Evolutionary conservation across 2,888 invertebrate species (phyloP).

Genomic region (Merodon equestris): DNA sequence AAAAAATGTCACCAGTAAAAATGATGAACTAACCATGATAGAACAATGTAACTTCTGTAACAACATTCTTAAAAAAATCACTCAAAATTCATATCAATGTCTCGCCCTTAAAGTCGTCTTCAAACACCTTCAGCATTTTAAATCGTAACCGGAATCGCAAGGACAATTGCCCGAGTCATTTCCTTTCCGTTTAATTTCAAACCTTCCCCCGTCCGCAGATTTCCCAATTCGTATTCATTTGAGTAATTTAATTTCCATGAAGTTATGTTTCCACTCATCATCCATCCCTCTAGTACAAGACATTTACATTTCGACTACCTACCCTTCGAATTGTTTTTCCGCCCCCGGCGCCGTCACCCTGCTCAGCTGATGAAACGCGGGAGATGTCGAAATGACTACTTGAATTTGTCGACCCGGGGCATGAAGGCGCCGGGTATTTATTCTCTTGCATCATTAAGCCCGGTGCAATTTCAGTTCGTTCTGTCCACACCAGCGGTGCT

Average conservation of each 20-base stretch:
- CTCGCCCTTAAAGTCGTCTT: no score
- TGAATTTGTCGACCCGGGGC: slow-evolving; percentile 3
- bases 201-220: not conserved
- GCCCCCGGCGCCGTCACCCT: no score
- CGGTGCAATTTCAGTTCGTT: slow-evolving; percentile 51
- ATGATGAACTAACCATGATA: no score
- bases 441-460: slow-evolving; percentile 61
- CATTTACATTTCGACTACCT: slow-evolving; percentile 29
- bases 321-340: no score
- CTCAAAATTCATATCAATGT: no score
- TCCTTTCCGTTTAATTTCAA: no score
- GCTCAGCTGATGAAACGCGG: not conserved
- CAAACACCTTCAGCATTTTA: no score
- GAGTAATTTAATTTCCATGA: slow-evolving; percentile 45
- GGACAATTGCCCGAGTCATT: no score
- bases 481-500: slow-evolving; percentile 3
- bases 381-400: slow-evolving; percentile 2
- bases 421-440: slow-evolving; percentile 36
- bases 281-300: slow-evolving; percentile 2
- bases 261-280: slow-evolving; percentile 42
- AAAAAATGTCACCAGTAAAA: no score
- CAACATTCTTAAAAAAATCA: no score
- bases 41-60: no score
- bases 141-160: no score
- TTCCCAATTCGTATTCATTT: slow-evolving; percentile 35